These are phyloP conservation scores for Laterallus jamaicensis DNA, from an alignment of 2,113 vertebrate genomes.

Conservation along the genomic window DNA sequence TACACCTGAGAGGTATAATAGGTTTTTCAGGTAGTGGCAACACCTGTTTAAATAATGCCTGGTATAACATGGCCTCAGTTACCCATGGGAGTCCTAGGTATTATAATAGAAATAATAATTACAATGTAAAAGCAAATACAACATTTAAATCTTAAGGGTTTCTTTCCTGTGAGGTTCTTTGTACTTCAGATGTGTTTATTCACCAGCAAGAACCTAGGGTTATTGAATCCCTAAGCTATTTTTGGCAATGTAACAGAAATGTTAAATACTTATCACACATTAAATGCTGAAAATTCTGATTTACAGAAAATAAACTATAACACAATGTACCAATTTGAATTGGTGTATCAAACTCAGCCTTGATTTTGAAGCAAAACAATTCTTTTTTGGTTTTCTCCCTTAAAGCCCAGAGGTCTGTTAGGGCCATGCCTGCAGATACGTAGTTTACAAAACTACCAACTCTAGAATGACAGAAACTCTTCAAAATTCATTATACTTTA, in stretches of 20 bases:
- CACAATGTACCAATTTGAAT: background rate
- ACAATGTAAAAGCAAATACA: background rate
- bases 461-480: background rate
- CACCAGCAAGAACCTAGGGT: background rate
- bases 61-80: background rate
- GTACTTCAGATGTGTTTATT: background rate
- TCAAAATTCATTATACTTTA: background rate
- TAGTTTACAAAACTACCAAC: background rate
- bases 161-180: background rate
- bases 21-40: background rate
- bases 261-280: background rate
- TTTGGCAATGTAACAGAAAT: background rate
- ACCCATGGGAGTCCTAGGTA: background rate
- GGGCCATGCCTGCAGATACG: background rate
- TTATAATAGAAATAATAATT: background rate
- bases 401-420: background rate
- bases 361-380: background rate
- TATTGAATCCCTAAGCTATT: background rate
- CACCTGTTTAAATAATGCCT: background rate
- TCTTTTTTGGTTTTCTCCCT: background rate
- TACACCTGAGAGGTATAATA: fast-evolving
- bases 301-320: background rate
- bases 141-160: background rate
- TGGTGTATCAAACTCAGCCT: background rate
- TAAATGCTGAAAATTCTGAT: background rate